Evolutionary conservation across 2,113 vertebrate species (phyloP).

Genomic region (Passer domesticus): DNA sequence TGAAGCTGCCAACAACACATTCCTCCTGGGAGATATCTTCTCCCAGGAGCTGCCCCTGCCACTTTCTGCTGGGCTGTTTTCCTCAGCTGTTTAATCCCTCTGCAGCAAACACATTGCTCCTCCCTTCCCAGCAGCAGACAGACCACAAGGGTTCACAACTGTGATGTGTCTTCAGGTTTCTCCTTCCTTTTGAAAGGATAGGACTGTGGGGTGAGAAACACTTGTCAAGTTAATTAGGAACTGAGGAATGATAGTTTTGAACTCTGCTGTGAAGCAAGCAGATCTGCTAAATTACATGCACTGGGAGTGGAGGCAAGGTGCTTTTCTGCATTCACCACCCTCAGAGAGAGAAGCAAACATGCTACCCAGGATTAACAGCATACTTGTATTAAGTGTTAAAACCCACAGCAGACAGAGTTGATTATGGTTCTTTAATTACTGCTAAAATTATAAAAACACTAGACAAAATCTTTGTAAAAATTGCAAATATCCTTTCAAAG

Average conservation of each 20-base stretch:
- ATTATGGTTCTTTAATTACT: not conserved
- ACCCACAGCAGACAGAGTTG: not conserved
- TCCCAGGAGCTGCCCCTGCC: not conserved
- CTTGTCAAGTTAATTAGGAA: constrained; percentile 20
- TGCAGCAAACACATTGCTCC: not conserved
- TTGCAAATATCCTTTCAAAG: not conserved
- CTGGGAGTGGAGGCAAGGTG: not conserved
- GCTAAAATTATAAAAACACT: not conserved
- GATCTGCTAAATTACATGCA: not conserved
- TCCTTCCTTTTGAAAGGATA: not conserved
- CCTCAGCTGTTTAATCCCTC: constrained; percentile 17
- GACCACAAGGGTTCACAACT: not conserved
- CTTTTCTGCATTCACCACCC: not conserved
- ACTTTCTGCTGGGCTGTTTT: not conserved
- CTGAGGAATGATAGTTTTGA: not conserved
- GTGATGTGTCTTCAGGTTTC: not conserved
- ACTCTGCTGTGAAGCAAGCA: not conserved
- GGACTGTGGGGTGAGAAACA: not conserved
- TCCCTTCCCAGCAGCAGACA: not conserved
- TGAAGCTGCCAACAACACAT: not conserved
- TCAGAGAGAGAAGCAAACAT: not conserved
- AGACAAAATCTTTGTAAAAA: not conserved
- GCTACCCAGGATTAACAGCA: not conserved
- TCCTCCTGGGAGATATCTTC: not conserved
- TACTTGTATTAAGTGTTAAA: not conserved